Conservation (phyloP, 2,797 vertebrate species). For the Saguinus oedipus region DNA sequence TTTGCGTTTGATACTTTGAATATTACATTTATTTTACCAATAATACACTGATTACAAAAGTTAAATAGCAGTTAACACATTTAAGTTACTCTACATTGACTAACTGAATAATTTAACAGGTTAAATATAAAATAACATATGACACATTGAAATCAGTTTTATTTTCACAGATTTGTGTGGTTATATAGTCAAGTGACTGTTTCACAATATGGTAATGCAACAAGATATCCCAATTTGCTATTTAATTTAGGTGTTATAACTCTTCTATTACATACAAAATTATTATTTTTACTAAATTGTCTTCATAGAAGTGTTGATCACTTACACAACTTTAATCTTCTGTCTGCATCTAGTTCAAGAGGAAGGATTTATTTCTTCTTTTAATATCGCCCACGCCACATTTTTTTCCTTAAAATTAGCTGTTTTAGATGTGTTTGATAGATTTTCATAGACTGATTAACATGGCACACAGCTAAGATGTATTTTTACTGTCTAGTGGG, state of each 20-base stretch:
- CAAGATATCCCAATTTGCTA: not conserved
- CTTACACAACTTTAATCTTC: not conserved
- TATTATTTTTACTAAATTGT: not conserved
- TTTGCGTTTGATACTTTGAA: fast-evolving
- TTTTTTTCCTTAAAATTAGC: not conserved
- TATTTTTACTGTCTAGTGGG: not conserved
- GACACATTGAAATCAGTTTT: not conserved
- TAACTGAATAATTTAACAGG: not conserved
- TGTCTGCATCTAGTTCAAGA: not conserved
- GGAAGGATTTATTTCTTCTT: not conserved
- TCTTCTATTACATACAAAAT: not conserved
- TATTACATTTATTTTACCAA: not conserved
- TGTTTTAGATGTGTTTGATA: not conserved
- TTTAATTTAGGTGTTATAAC: not conserved
- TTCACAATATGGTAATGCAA: not conserved
- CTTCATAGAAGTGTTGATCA: not conserved
- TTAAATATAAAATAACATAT: not conserved
- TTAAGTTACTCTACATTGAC: not conserved
- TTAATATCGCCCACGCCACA: not conserved
- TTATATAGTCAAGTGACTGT: not conserved
- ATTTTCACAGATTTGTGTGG: not conserved
- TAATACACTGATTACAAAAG: not conserved
- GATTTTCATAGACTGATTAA: not conserved
- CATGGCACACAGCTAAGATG: not conserved
- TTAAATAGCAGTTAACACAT: not conserved